Conservation (phyloP, 1,140 invertebrate species). For the Leptonema lineaticorne region DNA sequence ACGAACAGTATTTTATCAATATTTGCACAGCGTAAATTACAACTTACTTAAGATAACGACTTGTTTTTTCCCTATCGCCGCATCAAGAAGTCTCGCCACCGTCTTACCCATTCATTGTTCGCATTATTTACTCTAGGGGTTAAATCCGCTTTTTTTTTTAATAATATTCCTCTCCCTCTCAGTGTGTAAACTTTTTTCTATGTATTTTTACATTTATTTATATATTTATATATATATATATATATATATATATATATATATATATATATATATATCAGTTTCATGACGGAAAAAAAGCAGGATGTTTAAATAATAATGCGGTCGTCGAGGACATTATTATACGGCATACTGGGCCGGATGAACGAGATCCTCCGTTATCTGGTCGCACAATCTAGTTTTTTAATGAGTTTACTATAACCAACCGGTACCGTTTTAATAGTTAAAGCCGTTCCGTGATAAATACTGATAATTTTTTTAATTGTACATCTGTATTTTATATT, state of each 20-base stretch:
- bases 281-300: neutral
- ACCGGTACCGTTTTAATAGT: neutral
- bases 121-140: neutral
- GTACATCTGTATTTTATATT: no score
- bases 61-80: neutral
- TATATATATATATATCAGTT: no score
- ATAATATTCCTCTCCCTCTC: no score
- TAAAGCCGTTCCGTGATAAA: neutral
- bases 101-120: conserved; percentile 1
- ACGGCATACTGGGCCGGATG: neutral
- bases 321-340: neutral
- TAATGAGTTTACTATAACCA: neutral
- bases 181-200: no score
- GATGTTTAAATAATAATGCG: no score
- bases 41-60: conserved; percentile 4
- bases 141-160: no score
- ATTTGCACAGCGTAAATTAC: conserved; percentile 33
- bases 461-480: no score
- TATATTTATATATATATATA: no score
- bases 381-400: neutral
- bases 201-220: no score
- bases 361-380: neutral
- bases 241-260: no score
- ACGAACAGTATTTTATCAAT: conserved; percentile 17
- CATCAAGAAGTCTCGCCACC: neutral